Conservation (phyloP, 2,888 invertebrate species). For the Caenorhabditis wallacei region DNA sequence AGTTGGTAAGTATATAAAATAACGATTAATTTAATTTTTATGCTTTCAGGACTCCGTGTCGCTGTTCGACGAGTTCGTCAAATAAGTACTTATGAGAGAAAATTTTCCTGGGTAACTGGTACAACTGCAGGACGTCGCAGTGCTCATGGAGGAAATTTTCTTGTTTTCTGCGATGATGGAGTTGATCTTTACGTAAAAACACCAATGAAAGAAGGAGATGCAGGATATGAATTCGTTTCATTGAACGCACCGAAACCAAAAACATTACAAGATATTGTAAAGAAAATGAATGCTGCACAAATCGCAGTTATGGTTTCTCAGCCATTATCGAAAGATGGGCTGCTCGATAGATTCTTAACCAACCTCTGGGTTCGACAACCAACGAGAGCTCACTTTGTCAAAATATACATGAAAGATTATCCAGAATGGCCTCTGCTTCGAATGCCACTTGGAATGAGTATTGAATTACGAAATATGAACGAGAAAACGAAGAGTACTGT, state of each 20-base stretch:
- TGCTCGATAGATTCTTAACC: background rate
- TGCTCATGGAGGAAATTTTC: conserved; percentile 15
- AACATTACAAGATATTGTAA: background rate
- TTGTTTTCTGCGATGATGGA: conserved; percentile 67
- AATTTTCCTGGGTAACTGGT: conserved; percentile 35
- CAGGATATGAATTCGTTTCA: background rate
- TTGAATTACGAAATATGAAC: background rate
- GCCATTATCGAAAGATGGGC: conserved; percentile 12
- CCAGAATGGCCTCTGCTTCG: conserved; percentile 73
- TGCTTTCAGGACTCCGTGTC: conserved; percentile 48
- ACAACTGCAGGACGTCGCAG: conserved; percentile 33
- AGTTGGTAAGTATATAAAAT: conserved; percentile 22
- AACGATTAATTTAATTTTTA: background rate
- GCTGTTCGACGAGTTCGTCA: conserved; percentile 6
- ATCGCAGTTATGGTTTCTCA: conserved; percentile 56
- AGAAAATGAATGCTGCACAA: conserved; percentile 3
- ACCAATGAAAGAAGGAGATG: conserved; percentile 8
- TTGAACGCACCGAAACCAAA: background rate
- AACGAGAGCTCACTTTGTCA: conserved; percentile 11
- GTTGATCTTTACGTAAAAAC: conserved; percentile 58
- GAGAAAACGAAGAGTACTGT: background rate
- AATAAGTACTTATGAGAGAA: background rate
- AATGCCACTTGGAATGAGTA: conserved; percentile 53
- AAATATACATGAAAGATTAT: conserved; percentile 42
- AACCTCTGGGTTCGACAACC: conserved; percentile 5